These are phyloP conservation scores for Smutsia gigantea DNA, from an alignment of 2,797 vertebrate genomes.

Conservation along the genomic window DNA sequence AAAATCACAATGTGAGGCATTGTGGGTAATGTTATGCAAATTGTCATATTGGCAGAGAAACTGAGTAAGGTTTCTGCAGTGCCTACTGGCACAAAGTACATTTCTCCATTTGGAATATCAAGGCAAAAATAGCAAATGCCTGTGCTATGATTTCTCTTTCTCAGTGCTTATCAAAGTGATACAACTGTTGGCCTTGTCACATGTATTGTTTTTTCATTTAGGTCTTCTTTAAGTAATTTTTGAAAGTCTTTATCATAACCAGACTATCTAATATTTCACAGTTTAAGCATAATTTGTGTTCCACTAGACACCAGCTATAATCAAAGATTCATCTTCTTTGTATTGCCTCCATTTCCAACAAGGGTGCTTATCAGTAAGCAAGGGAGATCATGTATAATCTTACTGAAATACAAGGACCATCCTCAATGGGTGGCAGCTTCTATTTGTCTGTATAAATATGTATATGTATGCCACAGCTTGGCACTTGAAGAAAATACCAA, in stretches of 20 bases:
- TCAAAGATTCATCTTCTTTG: slow-evolving; percentile 64
- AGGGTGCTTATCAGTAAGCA: not conserved
- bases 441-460: not conserved
- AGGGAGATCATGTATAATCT: not conserved
- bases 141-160: slow-evolving; percentile 63
- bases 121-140: slow-evolving; percentile 75
- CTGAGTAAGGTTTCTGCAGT: slow-evolving; percentile 77
- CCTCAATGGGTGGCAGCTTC: not conserved
- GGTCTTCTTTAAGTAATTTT: slow-evolving; percentile 67
- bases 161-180: slow-evolving; percentile 73
- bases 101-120: slow-evolving; percentile 71
- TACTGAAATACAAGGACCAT: not conserved
- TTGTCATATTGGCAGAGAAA: slow-evolving; percentile 84
- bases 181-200: slow-evolving; percentile 60
- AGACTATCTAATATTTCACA: slow-evolving; percentile 67
- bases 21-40: slow-evolving; percentile 87
- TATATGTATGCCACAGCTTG: not conserved
- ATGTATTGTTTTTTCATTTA: slow-evolving; percentile 75
- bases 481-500: slow-evolving; percentile 13
- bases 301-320: slow-evolving; percentile 62
- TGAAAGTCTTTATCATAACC: slow-evolving; percentile 60
- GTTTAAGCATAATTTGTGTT: slow-evolving; percentile 55
- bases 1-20: slow-evolving; percentile 84
- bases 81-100: slow-evolving; percentile 82
- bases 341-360: not conserved